phyloP scores from a whole-genome alignment of 1,140 invertebrate species.

The Euwallacea fornicatus region DNA sequence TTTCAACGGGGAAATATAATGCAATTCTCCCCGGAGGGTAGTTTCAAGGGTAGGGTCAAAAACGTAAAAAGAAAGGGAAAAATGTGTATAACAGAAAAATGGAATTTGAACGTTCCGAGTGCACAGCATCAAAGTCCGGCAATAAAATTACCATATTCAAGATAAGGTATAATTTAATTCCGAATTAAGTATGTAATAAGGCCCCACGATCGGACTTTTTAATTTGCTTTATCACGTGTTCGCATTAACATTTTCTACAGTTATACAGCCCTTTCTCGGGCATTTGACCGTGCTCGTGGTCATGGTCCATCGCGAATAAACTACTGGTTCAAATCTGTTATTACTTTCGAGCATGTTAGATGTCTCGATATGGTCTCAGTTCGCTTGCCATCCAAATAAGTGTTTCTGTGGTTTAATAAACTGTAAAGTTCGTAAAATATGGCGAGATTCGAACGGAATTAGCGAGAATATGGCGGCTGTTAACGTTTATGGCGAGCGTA shows the following conservation, averaged over 20 bases:
- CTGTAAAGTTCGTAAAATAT: constrained; percentile 1
- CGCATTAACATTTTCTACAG: constrained; percentile 25
- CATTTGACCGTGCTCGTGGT: not conserved
- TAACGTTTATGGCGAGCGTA: not conserved
- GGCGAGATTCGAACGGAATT: not conserved
- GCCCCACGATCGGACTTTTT: constrained; percentile 11
- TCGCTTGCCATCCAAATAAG: not conserved
- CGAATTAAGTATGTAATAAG: constrained; percentile 16
- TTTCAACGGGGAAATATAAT: constrained; percentile 18
- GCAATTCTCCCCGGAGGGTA: constrained; percentile 8
- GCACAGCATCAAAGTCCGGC: not conserved
- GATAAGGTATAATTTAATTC: constrained; percentile 1
- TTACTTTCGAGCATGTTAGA: constrained; percentile 10
- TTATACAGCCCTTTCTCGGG: constrained; percentile 11
- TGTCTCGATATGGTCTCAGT: not conserved
- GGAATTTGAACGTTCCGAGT: not conserved
- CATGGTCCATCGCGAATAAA: constrained; percentile 23
- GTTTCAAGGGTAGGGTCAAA: constrained; percentile 9
- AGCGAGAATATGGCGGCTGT: not conserved
- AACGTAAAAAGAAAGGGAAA: constrained; percentile 12
- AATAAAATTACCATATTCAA: constrained; percentile 1
- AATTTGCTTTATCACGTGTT: constrained; percentile 14
- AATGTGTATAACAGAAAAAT: not conserved
- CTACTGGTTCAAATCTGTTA: constrained; percentile 26
- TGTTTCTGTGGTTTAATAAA: constrained; percentile 12